phyloP scores from a whole-genome alignment of 2,797 vertebrate species.

The Melanotaenia pygmaea region DNA sequence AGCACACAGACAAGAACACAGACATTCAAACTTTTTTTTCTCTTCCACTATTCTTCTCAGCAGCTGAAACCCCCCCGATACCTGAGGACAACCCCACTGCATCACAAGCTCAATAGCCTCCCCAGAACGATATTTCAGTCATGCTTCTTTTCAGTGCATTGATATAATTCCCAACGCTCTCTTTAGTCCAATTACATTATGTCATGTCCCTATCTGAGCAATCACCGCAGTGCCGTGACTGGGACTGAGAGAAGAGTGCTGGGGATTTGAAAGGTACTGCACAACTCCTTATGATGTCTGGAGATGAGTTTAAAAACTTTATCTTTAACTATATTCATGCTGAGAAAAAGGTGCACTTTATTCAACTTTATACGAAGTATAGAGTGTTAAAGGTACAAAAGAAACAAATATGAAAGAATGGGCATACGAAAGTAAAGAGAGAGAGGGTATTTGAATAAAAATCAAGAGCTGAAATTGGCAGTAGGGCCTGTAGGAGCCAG shows the following conservation, averaged over 20 bases:
- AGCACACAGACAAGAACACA: slow-evolving; percentile 76
- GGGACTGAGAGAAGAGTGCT: slow-evolving; percentile 57
- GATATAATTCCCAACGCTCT: slow-evolving; percentile 85
- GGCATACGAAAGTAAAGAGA: slow-evolving; percentile 28
- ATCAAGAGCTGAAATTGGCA: slow-evolving; percentile 69
- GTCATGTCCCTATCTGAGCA: slow-evolving; percentile 83
- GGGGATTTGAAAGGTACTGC: slow-evolving; percentile 69
- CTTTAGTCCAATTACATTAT: slow-evolving; percentile 88
- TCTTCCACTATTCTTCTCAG: slow-evolving; percentile 65
- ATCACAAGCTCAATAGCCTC: slow-evolving; percentile 80
- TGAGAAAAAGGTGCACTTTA: slow-evolving; percentile 36
- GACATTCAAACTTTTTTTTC: slow-evolving; percentile 76
- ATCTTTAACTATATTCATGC: slow-evolving; percentile 32
- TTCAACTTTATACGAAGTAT: slow-evolving; percentile 44
- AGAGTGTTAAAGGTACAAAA: slow-evolving; percentile 39
- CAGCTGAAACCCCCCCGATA: slow-evolving; percentile 69
- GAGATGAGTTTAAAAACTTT: slow-evolving; percentile 41
- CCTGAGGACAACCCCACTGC: slow-evolving; percentile 77
- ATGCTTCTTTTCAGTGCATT: slow-evolving; percentile 60
- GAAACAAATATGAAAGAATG: slow-evolving; percentile 18
- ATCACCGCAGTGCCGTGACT: slow-evolving; percentile 81
- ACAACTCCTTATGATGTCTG: slow-evolving; percentile 83
- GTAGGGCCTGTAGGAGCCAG: slow-evolving; percentile 64
- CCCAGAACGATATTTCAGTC: slow-evolving; percentile 79
- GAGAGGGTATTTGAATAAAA: slow-evolving; percentile 71